A percentile compares a stretch with the other conserved stretches of the same genome.
These are phyloP conservation scores for Caradrina clavipalpis DNA, from an alignment of 2,888 invertebrate species.

Conservation along the genomic window DNA sequence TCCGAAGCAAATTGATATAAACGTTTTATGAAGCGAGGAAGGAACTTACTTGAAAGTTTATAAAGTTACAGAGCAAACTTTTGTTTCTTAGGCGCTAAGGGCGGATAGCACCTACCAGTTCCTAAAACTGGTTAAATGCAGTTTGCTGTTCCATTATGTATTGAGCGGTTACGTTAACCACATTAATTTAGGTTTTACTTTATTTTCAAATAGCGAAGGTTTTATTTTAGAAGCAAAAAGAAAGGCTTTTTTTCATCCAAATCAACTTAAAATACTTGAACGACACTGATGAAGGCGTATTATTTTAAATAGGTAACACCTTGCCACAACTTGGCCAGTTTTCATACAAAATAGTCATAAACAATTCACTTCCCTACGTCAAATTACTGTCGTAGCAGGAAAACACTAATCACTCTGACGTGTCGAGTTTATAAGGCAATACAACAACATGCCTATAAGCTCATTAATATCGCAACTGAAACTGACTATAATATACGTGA, in stretches of 20 bases:
- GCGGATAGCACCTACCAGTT: conserved; percentile 23
- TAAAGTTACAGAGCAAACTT: conserved; percentile 77
- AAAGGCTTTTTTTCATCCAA: no score
- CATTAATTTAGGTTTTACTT: not conserved
- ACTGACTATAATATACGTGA: conserved; percentile 5
- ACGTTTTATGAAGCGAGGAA: conserved; percentile 72
- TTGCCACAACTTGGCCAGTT: conserved; percentile 14
- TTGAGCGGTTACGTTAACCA: not conserved
- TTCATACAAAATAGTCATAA: conserved; percentile 31
- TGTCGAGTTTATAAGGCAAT: conserved; percentile 36
- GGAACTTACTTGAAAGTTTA: conserved; percentile 73
- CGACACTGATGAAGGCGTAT: not conserved
- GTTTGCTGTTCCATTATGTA: not conserved
- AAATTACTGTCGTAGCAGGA: conserved; percentile 51
- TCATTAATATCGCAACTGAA: conserved; percentile 1
- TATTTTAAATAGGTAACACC: conserved; percentile 4
- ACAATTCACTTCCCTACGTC: conserved; percentile 41
- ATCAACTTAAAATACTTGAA: no score
- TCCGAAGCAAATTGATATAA: conserved; percentile 80
- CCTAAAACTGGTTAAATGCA: conserved; percentile 25
- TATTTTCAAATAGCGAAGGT: not conserved
- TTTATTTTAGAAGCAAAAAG: no score
- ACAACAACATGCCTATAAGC: conserved; percentile 12
- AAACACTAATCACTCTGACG: conserved; percentile 49
- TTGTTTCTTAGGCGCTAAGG: conserved; percentile 65